A percentile compares a stretch with the other conserved stretches of the same genome.
Evolutionary conservation across 2,888 invertebrate species (phyloP).

Genomic region (Tethea ocularis): DNA sequence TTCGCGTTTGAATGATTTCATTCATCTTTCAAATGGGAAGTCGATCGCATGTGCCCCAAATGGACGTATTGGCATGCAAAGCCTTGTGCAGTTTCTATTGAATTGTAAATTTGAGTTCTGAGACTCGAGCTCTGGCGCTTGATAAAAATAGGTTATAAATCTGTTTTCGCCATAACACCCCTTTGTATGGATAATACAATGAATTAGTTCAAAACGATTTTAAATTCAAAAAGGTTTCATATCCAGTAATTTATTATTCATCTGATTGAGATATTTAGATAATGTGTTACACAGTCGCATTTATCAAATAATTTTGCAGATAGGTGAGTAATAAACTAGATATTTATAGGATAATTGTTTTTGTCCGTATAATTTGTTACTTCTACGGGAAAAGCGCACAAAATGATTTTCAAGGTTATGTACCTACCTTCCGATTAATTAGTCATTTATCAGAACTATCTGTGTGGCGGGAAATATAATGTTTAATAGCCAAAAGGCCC

Average conservation of each 20-base stretch:
- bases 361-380: background rate
- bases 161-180: conserved; percentile 31
- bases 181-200: conserved; percentile 13
- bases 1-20: conserved; percentile 74
- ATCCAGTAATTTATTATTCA: conserved; percentile 28
- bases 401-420: too few relatives aligned
- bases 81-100: conserved; percentile 80
- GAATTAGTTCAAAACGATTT: background rate
- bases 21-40: conserved; percentile 77
- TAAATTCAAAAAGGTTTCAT: conserved; percentile 17
- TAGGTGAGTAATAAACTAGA: too few relatives aligned
- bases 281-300: background rate
- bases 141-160: conserved; percentile 56
- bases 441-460: conserved; percentile 7
- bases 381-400: too few relatives aligned
- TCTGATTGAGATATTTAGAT: conserved; percentile 20
- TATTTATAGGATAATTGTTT: background rate
- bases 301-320: background rate
- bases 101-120: conserved; percentile 79
- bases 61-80: conserved; percentile 81
- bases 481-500: too few relatives aligned
- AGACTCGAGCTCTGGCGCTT: conserved; percentile 64
- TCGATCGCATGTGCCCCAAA: conserved; percentile 77
- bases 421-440: too few relatives aligned
- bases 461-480: too few relatives aligned